Conservation (phyloP, 2,888 invertebrate species). For the Orthosia incerta region DNA sequence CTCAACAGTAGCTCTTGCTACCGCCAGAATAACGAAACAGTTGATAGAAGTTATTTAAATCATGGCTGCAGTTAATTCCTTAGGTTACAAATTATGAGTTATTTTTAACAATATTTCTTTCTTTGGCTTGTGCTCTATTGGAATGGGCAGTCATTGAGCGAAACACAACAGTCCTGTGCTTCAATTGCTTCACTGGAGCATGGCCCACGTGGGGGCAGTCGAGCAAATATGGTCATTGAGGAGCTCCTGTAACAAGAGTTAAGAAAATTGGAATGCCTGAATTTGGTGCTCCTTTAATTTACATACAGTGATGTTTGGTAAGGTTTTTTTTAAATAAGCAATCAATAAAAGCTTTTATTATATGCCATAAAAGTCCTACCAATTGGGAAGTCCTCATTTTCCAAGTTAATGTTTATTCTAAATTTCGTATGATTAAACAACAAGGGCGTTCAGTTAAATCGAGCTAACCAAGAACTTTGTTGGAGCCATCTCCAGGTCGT, state of each 20-base stretch:
- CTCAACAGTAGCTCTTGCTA: too few relatives aligned
- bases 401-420: background rate
- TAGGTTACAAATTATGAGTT: background rate
- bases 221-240: constrained; percentile 39
- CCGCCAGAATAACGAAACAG: too few relatives aligned
- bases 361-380: background rate
- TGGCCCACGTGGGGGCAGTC: constrained; percentile 71
- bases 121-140: background rate
- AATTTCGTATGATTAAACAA: too few relatives aligned
- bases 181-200: constrained; percentile 75
- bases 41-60: background rate
- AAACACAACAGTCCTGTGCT: constrained; percentile 58
- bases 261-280: background rate
- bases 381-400: background rate
- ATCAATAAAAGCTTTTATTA: too few relatives aligned
- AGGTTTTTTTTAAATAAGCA: too few relatives aligned
- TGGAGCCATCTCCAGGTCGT: too few relatives aligned
- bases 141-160: constrained; percentile 60
- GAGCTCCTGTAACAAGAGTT: background rate
- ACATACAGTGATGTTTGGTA: too few relatives aligned
- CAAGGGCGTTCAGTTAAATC: background rate
- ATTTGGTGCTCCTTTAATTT: background rate
- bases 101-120: background rate
- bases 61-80: background rate
- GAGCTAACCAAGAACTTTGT: too few relatives aligned